Evolutionary conservation across 2,113 vertebrate genomes (phyloP), one percentile per base, ranked within the genome.

Genomic region (Thunnus thynnus): DNA sequence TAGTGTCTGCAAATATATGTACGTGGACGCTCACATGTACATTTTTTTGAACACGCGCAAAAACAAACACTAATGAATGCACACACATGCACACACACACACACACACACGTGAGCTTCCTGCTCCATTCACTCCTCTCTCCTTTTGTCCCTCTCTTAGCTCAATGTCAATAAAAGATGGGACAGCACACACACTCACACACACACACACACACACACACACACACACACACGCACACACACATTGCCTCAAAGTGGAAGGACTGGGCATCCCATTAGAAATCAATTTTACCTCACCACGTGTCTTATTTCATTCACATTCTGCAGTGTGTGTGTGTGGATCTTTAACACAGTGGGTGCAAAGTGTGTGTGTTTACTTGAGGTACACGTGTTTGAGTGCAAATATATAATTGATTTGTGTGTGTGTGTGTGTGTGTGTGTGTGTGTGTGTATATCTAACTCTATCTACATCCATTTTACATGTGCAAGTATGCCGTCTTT

Each of bases 91-190:
- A 65, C 41, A 51, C n/a, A 22, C 11, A 72, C 16, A 22, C 51
- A 64, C 50, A 44, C 11, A 56, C 47, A 44, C 0, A 80, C n/a
- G 20, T 7, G 50, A 51, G 65, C 13, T 75, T 72, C 73, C 46
- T 44, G 51, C 48, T 60, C 30, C 11, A 27, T 36, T 63, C 47
- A 55, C 17, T 44, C 51, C 17, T 46, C 50, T 30, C 54, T 62
- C 63, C 41, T 71, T 89, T 83, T 86, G 76, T 89, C 64, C 76
- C 57, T 61, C 17, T 22, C 22, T 76, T 71, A 47, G 65, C 70
- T 90, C 84, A 87, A 69, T 89, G 86, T 88, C 91, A 90, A 75
- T 58, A 69, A 76, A 77, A 61, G 66, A 52, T 8, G 27, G 6
- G 32, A 22, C 32, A 63, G 61, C 52, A 62, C 74, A 64, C 74